Conservation (phyloP, 2,888 invertebrate species). For the Palloptera scutellata region DNA sequence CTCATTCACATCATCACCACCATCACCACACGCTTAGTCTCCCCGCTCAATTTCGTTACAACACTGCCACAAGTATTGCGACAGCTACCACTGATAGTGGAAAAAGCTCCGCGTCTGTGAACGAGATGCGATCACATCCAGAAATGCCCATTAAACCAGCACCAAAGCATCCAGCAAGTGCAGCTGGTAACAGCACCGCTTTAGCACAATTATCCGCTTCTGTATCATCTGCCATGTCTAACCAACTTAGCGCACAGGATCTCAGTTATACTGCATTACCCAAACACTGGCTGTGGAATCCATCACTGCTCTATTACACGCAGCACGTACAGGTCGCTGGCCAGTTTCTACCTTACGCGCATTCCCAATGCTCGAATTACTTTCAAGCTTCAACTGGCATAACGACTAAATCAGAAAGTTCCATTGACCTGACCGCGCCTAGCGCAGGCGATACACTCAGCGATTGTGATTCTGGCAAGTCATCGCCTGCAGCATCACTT, state of each 20-base stretch:
- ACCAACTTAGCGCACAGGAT: slow-evolving; percentile 54
- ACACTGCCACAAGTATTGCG: slow-evolving; percentile 27
- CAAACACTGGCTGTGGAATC: slow-evolving; percentile 65
- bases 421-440: slow-evolving; percentile 59
- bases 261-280: slow-evolving; percentile 57
- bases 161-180: slow-evolving; percentile 51
- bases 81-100: slow-evolving; percentile 29
- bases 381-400: slow-evolving; percentile 44
- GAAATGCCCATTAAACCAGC: slow-evolving; percentile 56
- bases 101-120: slow-evolving; percentile 30
- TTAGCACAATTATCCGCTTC: slow-evolving; percentile 39
- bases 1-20: slow-evolving; percentile 36
- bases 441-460: slow-evolving; percentile 56
- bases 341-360: slow-evolving; percentile 53
- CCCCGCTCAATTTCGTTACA: slow-evolving; percentile 43
- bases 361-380: slow-evolving; percentile 47
- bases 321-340: slow-evolving; percentile 54
- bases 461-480: slow-evolving; percentile 64
- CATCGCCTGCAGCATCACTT: slow-evolving; percentile 58
- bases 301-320: slow-evolving; percentile 61
- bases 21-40: slow-evolving; percentile 33
- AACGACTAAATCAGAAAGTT: slow-evolving; percentile 61
- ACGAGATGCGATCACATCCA: not conserved
- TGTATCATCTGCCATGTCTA: slow-evolving; percentile 40
- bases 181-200: slow-evolving; percentile 27